Evolutionary conservation across 2,888 invertebrate genomes (phyloP).

Genomic region (Protodeltote pygarga): DNA sequence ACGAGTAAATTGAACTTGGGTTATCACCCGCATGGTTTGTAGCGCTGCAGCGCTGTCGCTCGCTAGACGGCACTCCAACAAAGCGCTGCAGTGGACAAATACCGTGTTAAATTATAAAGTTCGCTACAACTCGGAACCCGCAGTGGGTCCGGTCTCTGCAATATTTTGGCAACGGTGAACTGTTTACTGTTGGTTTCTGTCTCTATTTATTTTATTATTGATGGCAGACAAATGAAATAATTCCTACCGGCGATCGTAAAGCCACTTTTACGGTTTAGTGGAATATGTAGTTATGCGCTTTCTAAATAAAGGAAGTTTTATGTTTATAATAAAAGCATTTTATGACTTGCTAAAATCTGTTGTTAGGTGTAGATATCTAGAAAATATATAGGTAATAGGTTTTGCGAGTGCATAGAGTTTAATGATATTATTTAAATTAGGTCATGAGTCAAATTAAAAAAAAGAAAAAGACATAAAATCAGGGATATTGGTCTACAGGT

Average conservation of each 20-base stretch:
- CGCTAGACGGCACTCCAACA: slow-evolving; percentile 17
- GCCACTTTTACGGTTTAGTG: slow-evolving; percentile 3
- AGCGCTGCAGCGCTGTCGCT: slow-evolving; percentile 25
- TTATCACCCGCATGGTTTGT: slow-evolving; percentile 10
- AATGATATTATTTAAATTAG: too few relatives aligned
- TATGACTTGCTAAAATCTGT: too few relatives aligned
- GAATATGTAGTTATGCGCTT: too few relatives aligned
- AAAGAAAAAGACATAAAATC: too few relatives aligned
- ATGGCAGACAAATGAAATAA: slow-evolving; percentile 24
- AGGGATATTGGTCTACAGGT: too few relatives aligned
- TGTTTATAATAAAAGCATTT: too few relatives aligned
- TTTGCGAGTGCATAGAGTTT: too few relatives aligned
- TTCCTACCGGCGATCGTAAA: slow-evolving; percentile 4
- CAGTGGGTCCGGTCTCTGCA: slow-evolving; percentile 2
- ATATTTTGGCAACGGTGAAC: slow-evolving; percentile 33
- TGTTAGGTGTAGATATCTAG: too few relatives aligned
- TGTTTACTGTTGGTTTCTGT: slow-evolving; percentile 32
- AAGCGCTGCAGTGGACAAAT: slow-evolving; percentile 35
- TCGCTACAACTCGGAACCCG: slow-evolving; percentile 4
- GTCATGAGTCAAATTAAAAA: too few relatives aligned
- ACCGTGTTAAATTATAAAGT: slow-evolving; percentile 33
- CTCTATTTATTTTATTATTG: slow-evolving; percentile 32
- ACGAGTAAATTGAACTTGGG: slow-evolving; percentile 5
- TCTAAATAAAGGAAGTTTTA: too few relatives aligned
- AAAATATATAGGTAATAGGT: too few relatives aligned